Base-by-base conservation (phyloP, 1,140 invertebrate species). In the Homarus americanus region DNA sequence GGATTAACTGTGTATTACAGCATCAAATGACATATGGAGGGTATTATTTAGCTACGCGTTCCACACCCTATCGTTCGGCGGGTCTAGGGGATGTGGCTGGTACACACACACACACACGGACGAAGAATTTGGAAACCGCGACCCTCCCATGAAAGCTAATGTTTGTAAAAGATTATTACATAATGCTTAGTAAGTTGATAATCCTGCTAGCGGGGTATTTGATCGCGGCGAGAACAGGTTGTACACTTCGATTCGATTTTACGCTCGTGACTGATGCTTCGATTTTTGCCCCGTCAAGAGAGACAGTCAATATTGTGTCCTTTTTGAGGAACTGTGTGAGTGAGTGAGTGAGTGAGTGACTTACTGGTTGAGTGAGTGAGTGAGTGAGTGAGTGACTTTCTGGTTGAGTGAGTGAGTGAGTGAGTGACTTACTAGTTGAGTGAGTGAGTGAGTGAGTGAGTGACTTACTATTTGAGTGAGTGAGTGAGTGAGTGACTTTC, bases 11-110 rank as follows among this genome's bases (percentile, higher is more conserved):
- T 75, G 88, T 83, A 90, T 90, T 90, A 90, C 88, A 90, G 88
- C 80, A 90, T 90, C 88, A 90, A 83, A 90, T 90, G 88, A 90
- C 88, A 90, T 90, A 90, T 90, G 88, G 88, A 83, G 53, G 72
- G 88, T 82, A 90, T 90, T 90, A 90, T 76, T 90, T 83, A 73
- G 40, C 32, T 15, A 20, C 58, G 24, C 24, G 1, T 58, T 12
- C 53, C 75, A 10, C 12, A 63, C 28, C 1, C 12, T 49, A 44
- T 83, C 87, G 69, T 38, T 83, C 87, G 53, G 15, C n/a, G 5
- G 20, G 28, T 53, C 75, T 24, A 28, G 24, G 20, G n/a, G n/a
- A n/a, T n/a, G n/a, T n/a, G n/a, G n/a, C n/a, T n/a, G n/a, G n/a
- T n/a, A n/a, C 34, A 32, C 58, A n/a, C 53, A 58, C 12, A n/a